Evolutionary conservation across 2,888 invertebrate genomes (phyloP).

Genomic region (Bellardia pandia): DNA sequence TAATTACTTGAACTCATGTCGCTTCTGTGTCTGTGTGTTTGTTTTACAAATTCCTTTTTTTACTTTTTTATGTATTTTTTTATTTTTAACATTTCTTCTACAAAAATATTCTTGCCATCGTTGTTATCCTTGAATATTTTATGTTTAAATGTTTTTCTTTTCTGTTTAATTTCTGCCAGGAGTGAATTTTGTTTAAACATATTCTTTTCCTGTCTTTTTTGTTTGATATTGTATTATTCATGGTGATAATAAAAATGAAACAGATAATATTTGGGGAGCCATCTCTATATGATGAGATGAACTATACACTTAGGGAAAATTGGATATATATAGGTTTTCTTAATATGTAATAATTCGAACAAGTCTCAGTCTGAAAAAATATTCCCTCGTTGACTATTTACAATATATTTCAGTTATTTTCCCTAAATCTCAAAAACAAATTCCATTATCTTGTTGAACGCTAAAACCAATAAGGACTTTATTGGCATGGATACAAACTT

Average conservation of each 20-base stretch:
- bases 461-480: no score
- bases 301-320: neutral
- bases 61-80: constrained; percentile 21
- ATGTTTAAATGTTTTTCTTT: constrained; percentile 14
- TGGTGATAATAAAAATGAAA: constrained; percentile 41
- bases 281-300: neutral
- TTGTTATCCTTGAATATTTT: constrained; percentile 42
- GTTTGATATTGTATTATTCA: constrained; percentile 34
- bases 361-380: no score
- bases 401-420: no score
- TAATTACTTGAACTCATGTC: constrained; percentile 57
- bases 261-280: neutral
- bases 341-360: no score
- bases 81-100: constrained; percentile 30
- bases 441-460: no score
- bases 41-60: neutral
- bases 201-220: constrained; percentile 32
- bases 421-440: no score
- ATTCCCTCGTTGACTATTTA: no score
- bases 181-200: constrained; percentile 53
- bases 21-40: neutral
- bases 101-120: constrained; percentile 12
- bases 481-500: no score
- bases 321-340: neutral
- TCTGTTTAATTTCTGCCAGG: constrained; percentile 9